Evolutionary conservation across 2,113 vertebrate species (phyloP).

Genomic region (Pachycephala philippinensis): DNA sequence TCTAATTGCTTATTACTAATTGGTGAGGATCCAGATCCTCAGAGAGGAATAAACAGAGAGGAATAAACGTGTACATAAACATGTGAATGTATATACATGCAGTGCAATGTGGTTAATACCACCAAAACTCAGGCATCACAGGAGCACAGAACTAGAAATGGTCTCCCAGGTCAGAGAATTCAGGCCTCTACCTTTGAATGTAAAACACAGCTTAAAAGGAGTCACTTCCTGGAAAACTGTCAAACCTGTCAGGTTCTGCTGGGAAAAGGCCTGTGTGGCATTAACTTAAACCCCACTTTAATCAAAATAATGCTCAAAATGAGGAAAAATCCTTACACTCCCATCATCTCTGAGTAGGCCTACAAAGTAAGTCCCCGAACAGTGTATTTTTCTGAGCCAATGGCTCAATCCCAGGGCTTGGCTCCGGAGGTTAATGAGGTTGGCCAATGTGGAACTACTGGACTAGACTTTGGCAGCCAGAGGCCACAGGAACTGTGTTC

Average conservation of each 20-base stretch:
- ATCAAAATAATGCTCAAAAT: background rate
- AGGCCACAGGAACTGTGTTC: background rate
- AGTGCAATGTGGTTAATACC: background rate
- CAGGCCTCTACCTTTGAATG: background rate
- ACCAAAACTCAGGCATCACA: background rate
- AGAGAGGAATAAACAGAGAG: background rate
- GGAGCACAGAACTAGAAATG: background rate
- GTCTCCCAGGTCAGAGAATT: background rate
- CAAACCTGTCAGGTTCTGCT: background rate
- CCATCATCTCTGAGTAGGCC: background rate
- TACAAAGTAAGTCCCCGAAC: background rate
- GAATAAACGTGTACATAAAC: background rate
- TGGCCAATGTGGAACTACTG: background rate
- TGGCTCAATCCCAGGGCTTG: background rate
- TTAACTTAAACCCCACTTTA: background rate
- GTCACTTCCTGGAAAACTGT: background rate
- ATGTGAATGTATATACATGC: background rate
- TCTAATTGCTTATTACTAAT: background rate
- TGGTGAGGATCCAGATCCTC: background rate
- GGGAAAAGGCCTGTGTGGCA: background rate
- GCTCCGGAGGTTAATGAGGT: background rate
- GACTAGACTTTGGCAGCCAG: background rate
- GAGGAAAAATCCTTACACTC: background rate
- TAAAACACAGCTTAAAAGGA: background rate
- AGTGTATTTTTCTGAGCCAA: background rate